Conservation (phyloP, 2,113 vertebrate species). For the Cyphomyrus plagiostoma region DNA sequence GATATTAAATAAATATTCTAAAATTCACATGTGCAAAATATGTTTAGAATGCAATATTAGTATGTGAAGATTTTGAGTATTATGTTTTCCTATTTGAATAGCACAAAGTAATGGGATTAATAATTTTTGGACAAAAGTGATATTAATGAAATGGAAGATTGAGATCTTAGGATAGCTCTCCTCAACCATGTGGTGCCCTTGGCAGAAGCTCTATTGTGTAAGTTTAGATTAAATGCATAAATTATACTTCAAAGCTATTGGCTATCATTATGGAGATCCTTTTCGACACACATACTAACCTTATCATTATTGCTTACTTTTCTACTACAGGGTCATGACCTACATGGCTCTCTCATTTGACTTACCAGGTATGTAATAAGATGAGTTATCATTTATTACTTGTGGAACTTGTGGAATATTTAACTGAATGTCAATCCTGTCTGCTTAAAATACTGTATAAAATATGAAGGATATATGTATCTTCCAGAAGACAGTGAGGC, state of each 20-base stretch:
- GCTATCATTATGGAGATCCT: background rate
- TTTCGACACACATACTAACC: background rate
- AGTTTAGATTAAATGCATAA: background rate
- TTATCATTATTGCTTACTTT: background rate
- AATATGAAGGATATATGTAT: background rate
- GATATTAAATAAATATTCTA: background rate
- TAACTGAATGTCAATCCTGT: background rate
- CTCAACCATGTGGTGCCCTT: background rate
- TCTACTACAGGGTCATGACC: background rate
- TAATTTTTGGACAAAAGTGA: background rate
- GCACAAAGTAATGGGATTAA: background rate
- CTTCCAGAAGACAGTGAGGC: background rate
- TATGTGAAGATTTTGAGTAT: background rate
- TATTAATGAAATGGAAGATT: background rate
- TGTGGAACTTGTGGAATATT: background rate
- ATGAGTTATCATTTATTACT: background rate
- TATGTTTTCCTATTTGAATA: background rate
- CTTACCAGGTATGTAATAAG: background rate
- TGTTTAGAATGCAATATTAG: background rate
- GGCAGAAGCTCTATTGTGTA: background rate
- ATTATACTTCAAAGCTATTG: background rate
- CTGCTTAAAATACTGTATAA: background rate
- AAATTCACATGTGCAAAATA: background rate
- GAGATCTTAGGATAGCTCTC: background rate
- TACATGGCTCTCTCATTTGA: background rate